phyloP scores from a whole-genome alignment of 2,888 invertebrate species.

The Drosophila robusta region DNA sequence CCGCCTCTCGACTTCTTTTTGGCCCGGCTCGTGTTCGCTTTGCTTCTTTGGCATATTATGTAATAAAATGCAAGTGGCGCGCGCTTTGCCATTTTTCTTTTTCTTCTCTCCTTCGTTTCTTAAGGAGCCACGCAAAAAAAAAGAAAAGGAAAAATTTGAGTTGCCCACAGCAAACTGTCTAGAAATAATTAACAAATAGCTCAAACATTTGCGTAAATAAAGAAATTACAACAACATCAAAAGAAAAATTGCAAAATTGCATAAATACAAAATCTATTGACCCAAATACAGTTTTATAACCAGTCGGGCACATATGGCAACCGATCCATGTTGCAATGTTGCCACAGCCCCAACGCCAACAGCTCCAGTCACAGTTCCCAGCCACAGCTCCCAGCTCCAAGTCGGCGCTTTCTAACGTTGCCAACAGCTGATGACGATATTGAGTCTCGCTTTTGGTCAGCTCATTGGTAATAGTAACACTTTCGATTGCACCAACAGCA shows the following conservation, averaged over 20 bases:
- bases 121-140: slow-evolving; percentile 20
- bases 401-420: slow-evolving; percentile 59
- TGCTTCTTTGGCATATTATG: slow-evolving; percentile 77
- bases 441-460: slow-evolving; percentile 56
- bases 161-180: slow-evolving; percentile 31
- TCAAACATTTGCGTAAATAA: slow-evolving; percentile 75
- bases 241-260: slow-evolving; percentile 60
- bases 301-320: slow-evolving; percentile 74
- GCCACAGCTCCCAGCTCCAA: not conserved
- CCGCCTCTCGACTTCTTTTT: slow-evolving; percentile 42
- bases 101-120: slow-evolving; percentile 18
- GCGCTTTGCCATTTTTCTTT: slow-evolving; percentile 22
- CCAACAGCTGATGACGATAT: slow-evolving; percentile 68
- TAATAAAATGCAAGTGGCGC: slow-evolving; percentile 52
- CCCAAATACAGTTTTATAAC: slow-evolving; percentile 74
- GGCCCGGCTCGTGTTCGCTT: slow-evolving; percentile 33
- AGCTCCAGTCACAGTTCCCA: slow-evolving; percentile 19
- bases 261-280: slow-evolving; percentile 77
- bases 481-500: slow-evolving; percentile 67
- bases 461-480: slow-evolving; percentile 71
- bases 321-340: slow-evolving; percentile 58
- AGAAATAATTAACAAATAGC: slow-evolving; percentile 76
- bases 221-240: slow-evolving; percentile 48
- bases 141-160: slow-evolving; percentile 20
- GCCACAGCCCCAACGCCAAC: slow-evolving; percentile 45